These are phyloP conservation scores for Acanthornis magna DNA, from an alignment of 2,797 vertebrate genomes.

Conservation along the genomic window DNA sequence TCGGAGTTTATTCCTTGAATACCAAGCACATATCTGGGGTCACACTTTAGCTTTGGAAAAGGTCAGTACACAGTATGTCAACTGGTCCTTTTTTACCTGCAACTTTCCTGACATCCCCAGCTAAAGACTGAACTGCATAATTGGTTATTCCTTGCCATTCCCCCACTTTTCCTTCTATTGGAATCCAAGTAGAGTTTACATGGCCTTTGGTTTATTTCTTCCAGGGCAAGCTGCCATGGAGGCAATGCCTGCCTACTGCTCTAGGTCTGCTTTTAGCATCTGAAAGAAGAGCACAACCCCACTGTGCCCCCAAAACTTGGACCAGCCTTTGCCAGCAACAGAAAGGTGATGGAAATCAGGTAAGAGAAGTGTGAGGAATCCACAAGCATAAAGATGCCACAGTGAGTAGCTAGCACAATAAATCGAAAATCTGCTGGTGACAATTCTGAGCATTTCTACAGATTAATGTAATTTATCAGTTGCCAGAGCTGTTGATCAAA, in stretches of 20 bases:
- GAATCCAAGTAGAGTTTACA: slow-evolving; percentile 74
- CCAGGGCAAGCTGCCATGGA: slow-evolving; percentile 56
- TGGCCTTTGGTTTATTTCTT: slow-evolving; percentile 62
- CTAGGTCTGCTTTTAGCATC: slow-evolving; percentile 72
- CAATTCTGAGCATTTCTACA: not conserved
- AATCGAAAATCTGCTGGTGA: not conserved
- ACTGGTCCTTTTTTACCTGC: not conserved
- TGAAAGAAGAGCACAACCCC: slow-evolving; percentile 33
- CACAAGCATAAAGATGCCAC: not conserved
- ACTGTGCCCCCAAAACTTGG: not conserved
- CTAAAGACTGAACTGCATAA: not conserved
- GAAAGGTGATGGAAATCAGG: not conserved
- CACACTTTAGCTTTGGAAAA: not conserved
- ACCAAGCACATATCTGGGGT: not conserved
- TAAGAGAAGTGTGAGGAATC: not conserved
- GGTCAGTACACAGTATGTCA: not conserved
- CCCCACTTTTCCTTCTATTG: slow-evolving; percentile 72
- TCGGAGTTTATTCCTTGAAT: not conserved
- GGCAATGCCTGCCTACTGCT: slow-evolving; percentile 60
- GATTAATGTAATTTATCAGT: not conserved
- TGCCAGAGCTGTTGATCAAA: not conserved
- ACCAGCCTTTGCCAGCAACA: not conserved
- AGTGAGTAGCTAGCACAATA: not conserved
- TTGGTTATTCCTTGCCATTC: slow-evolving; percentile 72
- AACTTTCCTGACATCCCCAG: not conserved